Conservation (phyloP, 1,140 invertebrate species). For the Nylanderia fulva region DNA sequence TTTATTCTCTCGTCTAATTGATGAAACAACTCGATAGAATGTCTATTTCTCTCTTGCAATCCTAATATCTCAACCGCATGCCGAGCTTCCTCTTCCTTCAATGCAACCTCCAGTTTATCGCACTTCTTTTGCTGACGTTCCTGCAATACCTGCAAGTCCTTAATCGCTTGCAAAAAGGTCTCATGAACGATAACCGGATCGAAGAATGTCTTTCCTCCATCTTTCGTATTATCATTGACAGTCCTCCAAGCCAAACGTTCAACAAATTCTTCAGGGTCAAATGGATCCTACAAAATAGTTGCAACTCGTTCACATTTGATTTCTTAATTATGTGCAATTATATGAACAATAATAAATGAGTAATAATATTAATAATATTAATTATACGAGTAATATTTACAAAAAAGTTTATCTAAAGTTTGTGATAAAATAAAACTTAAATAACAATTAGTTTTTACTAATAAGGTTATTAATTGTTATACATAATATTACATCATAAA, state of each 20-base stretch:
- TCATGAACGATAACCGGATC: constrained; percentile 94
- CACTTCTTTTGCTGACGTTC: constrained; percentile 95
- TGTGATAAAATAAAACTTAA: not conserved
- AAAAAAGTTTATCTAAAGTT: not conserved
- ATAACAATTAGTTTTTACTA: not conserved
- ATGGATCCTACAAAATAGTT: constrained; percentile 91
- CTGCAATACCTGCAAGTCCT: constrained; percentile 92
- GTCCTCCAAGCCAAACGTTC: constrained; percentile 98
- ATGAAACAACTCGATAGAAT: constrained; percentile 95
- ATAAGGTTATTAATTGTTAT: too few species aligned
- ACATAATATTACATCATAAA: too few species aligned
- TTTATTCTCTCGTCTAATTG: constrained; percentile 98
- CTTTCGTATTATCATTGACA: constrained; percentile 91
- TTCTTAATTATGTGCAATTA: not conserved
- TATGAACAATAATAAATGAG: not conserved
- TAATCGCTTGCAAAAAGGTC: constrained; percentile 96
- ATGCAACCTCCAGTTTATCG: constrained; percentile 92
- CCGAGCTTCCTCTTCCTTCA: constrained; percentile 94
- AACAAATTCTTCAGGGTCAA: constrained; percentile 98
- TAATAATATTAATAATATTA: too few species aligned
- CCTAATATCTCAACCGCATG: constrained; percentile 93
- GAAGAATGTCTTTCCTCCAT: constrained; percentile 89
- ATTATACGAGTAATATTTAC: too few species aligned
- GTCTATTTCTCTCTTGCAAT: constrained; percentile 95
- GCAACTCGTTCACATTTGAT: not conserved